phyloP scores from a whole-genome alignment of 1,140 invertebrate genomes.

The Myzus persicae region DNA sequence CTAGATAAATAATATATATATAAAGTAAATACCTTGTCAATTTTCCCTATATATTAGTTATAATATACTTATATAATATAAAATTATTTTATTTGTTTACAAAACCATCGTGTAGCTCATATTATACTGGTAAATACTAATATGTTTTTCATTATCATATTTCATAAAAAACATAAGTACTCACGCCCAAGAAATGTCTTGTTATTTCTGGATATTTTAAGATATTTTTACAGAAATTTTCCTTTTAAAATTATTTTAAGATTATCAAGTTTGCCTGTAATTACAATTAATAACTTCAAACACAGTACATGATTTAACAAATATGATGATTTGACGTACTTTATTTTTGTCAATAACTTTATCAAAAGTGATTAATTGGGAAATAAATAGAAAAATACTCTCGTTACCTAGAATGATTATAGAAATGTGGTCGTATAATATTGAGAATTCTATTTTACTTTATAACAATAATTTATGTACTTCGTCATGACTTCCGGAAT shows the following conservation, averaged over 20 bases:
- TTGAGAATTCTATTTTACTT: neutral
- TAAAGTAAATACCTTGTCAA: too few species aligned
- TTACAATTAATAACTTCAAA: neutral
- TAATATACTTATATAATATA: too few species aligned
- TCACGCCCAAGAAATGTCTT: neutral
- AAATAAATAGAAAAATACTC: neutral
- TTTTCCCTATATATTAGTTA: too few species aligned
- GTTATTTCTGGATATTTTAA: neutral
- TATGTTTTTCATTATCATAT: neutral
- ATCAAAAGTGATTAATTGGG: neutral
- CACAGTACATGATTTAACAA: neutral
- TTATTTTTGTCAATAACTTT: neutral
- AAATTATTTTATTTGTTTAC: too few species aligned
- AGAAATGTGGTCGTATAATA: neutral
- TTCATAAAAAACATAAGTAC: neutral
- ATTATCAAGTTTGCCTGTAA: neutral
- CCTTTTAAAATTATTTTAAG: neutral
- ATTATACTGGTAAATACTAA: too few species aligned
- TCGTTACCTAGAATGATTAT: neutral
- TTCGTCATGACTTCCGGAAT: neutral
- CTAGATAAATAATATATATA: too few species aligned
- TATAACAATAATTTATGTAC: neutral
- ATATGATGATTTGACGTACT: neutral
- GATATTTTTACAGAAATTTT: neutral
- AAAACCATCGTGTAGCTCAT: too few species aligned